phyloP scores from a whole-genome alignment of 2,113 vertebrate genomes.

The Scortum barcoo region DNA sequence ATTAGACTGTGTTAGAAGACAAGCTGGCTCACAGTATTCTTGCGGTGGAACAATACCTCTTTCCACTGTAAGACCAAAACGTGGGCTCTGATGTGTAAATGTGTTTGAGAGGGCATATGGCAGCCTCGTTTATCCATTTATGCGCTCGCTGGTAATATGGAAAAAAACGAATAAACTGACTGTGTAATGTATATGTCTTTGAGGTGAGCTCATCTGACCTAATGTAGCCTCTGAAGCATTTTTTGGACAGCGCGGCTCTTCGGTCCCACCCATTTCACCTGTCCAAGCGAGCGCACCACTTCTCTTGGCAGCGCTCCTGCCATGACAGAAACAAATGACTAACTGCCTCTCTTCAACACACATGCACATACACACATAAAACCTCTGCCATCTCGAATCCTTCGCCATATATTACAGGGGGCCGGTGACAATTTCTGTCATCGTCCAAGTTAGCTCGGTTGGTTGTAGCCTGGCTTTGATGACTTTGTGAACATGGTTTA shows the following conservation, averaged over 20 bases:
- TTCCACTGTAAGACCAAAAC: conserved; percentile 56
- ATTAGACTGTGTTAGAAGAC: conserved; percentile 82
- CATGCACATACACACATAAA: conserved; percentile 5
- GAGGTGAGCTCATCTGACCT: conserved; percentile 36
- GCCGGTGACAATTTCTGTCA: not conserved
- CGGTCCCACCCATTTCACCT: conserved; percentile 43
- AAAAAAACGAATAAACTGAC: conserved; percentile 43
- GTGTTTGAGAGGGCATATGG: conserved; percentile 46
- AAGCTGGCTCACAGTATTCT: conserved; percentile 78
- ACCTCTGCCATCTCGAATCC: conserved; percentile 14
- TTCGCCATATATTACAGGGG: not conserved
- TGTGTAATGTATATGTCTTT: conserved; percentile 40
- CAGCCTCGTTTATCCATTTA: conserved; percentile 48
- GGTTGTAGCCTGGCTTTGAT: conserved; percentile 11
- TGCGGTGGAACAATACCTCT: conserved; percentile 66
- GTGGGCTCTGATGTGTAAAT: conserved; percentile 44
- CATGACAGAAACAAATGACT: conserved; percentile 38
- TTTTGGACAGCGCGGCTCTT: conserved; percentile 32
- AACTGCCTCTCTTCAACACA: conserved; percentile 22
- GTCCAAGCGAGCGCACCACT: conserved; percentile 44
- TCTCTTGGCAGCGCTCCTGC: conserved; percentile 33
- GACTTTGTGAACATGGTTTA: conserved; percentile 35
- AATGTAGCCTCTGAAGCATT: conserved; percentile 43
- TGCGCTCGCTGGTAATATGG: conserved; percentile 30
- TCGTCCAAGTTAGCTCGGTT: not conserved